phyloP scores from a whole-genome alignment of 2,888 invertebrate species.

The Dichetophora obliterata region DNA sequence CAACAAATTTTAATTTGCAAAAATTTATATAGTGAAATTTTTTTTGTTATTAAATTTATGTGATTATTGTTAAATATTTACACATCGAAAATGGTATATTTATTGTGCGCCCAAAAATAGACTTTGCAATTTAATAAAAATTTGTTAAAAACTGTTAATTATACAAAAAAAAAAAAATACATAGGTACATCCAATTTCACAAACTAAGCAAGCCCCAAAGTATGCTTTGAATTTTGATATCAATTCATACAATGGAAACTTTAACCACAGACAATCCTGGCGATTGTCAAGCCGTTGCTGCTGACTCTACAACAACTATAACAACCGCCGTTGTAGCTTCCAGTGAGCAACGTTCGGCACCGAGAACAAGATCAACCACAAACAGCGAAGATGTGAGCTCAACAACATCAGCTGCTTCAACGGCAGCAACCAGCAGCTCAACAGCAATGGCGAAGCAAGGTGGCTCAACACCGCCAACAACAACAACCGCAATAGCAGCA shows the following conservation, averaged over 20 bases:
- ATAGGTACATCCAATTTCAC: neutral
- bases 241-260: slow-evolving; percentile 10
- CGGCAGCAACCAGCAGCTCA: slow-evolving; percentile 1
- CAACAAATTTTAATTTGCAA: neutral
- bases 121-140: neutral
- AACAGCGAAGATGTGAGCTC: slow-evolving; percentile 22
- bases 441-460: neutral
- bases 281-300: slow-evolving; percentile 58
- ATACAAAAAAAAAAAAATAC: neutral
- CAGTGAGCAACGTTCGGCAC: neutral
- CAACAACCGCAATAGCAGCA: slow-evolving; percentile 38
- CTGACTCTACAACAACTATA: slow-evolving; percentile 52
- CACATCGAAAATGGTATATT: neutral
- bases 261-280: slow-evolving; percentile 55
- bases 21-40: neutral
- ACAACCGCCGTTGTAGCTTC: slow-evolving; percentile 25
- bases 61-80: neutral
- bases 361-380: slow-evolving; percentile 6
- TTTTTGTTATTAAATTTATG: neutral
- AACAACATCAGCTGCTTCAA: slow-evolving; percentile 43
- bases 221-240: slow-evolving; percentile 20
- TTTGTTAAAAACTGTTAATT: neutral
- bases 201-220: neutral
- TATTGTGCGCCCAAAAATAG: neutral
- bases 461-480: slow-evolving; percentile 11